phyloP scores from a whole-genome alignment of 2,888 invertebrate genomes.

The Eledone cirrhosa region DNA sequence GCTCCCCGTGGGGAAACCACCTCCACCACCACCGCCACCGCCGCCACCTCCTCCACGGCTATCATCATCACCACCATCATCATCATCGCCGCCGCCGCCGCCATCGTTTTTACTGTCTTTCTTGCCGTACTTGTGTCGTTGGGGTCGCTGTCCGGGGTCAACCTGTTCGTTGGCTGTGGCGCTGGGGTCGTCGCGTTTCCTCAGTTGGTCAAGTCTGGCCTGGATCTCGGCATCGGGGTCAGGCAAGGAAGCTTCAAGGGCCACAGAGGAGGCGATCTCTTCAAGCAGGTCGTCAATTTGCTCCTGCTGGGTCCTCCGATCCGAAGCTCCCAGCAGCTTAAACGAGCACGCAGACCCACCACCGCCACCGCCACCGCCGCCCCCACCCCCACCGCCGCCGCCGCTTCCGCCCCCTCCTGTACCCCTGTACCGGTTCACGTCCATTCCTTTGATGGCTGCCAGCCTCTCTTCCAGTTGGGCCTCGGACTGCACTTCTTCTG shows the following conservation, averaged over 20 bases:
- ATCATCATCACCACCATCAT: constrained; percentile 45
- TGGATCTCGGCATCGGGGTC: constrained; percentile 68
- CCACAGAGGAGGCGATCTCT: constrained; percentile 60
- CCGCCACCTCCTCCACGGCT: constrained; percentile 53
- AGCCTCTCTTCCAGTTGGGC: constrained; percentile 5
- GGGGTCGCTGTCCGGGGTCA: too few species aligned
- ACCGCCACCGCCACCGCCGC: too few species aligned
- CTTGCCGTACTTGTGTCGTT: not conserved
- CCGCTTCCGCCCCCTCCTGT: too few species aligned
- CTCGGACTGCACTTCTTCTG: not conserved
- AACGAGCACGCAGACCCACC: too few species aligned
- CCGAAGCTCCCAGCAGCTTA: constrained; percentile 53
- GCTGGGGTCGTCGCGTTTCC: constrained; percentile 29
- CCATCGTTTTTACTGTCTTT: not conserved
- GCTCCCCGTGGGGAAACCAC: constrained; percentile 54
- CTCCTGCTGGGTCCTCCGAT: constrained; percentile 51
- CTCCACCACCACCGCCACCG: constrained; percentile 60
- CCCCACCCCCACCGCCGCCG: too few species aligned
- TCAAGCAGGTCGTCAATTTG: constrained; percentile 60
- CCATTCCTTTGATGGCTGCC: constrained; percentile 1
- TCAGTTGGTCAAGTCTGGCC: constrained; percentile 43
- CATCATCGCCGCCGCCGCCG: constrained; percentile 31
- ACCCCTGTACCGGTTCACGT: not conserved
- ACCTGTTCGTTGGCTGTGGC: too few species aligned
- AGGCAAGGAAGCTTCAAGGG: constrained; percentile 50